Evolutionary conservation across 2,113 vertebrate genomes (phyloP), one percentile per base, ranked within the genome.

Genomic region (Pagrus major): DNA sequence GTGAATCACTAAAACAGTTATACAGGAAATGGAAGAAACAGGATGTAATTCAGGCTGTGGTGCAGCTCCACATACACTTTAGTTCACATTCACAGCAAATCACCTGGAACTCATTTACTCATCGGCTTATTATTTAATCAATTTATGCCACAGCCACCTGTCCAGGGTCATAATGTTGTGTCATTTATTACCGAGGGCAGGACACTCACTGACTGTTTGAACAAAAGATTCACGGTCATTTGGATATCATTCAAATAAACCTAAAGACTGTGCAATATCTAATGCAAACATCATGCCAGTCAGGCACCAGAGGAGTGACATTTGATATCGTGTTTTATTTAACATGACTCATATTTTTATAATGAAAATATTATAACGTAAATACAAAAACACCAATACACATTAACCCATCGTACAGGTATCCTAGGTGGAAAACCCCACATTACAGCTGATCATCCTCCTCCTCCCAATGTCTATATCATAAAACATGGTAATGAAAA

Each of bases 231-330:
- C 78, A 27, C 0, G 1, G 68, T 77, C 60, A 90, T 93, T 93
- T 89, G 88, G 80, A 76, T 90, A 87, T 39, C 60, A 91, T 91
- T 90, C 86, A 91, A 93, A 93, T 88, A 54, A 70, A 82, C 64
- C 46, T 74, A 21, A 58, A 69, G 65, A 65, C 44, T 2, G 16
- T 21, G 56, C 47, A 71, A 79, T 83, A 82, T 71, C 71, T 31
- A 64, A 82, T 88, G 74, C 80, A 90, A 92, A 89, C 52, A 10
- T 31, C 79, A 71, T 76, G 41, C 54, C 72, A 52, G 65, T 27
- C 25, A 25, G 51, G 46, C 12, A 41, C 4, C 47, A 70, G 56
- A 80, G 49, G 39, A 58, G 44, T 11, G 72, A 54, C 42, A 18
- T 69, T 27, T 56, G 66, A 46, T 35, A 61, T 37, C 29, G 20